Evolutionary conservation across 2,113 vertebrate genomes (phyloP), one percentile per base, ranked within the genome.

Genomic region (human): DNA sequence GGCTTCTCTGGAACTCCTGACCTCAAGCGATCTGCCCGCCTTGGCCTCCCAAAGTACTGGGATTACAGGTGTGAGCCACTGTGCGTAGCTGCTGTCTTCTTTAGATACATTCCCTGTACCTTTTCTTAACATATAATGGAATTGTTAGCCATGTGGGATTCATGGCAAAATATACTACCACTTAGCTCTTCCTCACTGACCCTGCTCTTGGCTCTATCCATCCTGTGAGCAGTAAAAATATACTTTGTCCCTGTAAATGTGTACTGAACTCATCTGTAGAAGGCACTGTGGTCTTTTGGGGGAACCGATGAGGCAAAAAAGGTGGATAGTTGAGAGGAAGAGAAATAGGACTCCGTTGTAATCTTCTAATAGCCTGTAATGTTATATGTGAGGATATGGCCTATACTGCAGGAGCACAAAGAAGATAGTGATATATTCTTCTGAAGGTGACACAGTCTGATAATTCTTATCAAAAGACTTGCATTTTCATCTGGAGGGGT

Each of bases 181-280:
- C 89, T 96, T 78, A 72, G 57, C 38, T 96, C 79, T 95, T 89
- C 96, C 91, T 92, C 93, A 85, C 85, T 97, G 22, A 94, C 90
- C 23, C 55, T 8, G 40, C 57, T 57, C 32, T 64, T 73, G 40
- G 38, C 40, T 89, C 3, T 6, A 10, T 7, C 25, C 40, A 35
- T 8, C 6, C 52, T 79, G 14, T 48, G 3, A 3, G 16, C 27
- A 40, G 76, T 64, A 38, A 43, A 78, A 73, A 20, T 78, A 17
- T 22, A 11, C 32, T 78, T 96, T 2, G 9, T 61, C 59, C 83
- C 52, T 75, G 6, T 66, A 23, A 45, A 32, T 52, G 20, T 23
- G 4, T 9, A 0, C 59, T 87, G 8, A 70, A 9, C 20, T 55
- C 11, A 11, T 10, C 10, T 32, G 23, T 2, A 68, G 12, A 40